These are phyloP conservation scores for Galendromus occidentalis DNA, from an alignment of 1,140 invertebrate genomes.

Conservation along the genomic window DNA sequence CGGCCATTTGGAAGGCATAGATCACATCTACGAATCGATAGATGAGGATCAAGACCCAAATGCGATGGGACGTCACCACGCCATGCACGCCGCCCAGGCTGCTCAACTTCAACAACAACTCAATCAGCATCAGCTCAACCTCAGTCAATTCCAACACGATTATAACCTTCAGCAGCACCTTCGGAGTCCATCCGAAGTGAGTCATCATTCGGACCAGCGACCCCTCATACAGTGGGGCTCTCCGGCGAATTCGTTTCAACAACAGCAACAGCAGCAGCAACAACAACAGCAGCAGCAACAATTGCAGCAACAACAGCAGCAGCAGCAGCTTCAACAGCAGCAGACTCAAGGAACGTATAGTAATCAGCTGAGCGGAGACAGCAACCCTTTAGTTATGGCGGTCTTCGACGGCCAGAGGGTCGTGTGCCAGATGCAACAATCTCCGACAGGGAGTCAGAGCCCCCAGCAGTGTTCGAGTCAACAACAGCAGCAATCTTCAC, in stretches of 20 bases:
- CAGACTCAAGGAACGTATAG: slow-evolving; percentile 1
- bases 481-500: neutral
- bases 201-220: slow-evolving; percentile 19
- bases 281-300: neutral
- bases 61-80: slow-evolving; percentile 4
- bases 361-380: slow-evolving; percentile 8
- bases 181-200: slow-evolving; percentile 16
- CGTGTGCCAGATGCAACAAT: slow-evolving; percentile 15
- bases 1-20: slow-evolving; percentile 16
- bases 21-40: slow-evolving; percentile 20
- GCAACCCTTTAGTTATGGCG: slow-evolving; percentile 16
- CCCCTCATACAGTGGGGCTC: slow-evolving; percentile 13
- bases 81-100: slow-evolving; percentile 10
- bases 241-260: neutral
- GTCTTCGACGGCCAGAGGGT: slow-evolving; percentile 18
- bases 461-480: neutral
- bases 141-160: neutral
- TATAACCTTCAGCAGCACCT: slow-evolving; percentile 17
- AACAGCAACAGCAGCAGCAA: neutral
- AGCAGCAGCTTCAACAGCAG: slow-evolving; percentile 8
- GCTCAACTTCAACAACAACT: slow-evolving; percentile 5
- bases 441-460: slow-evolving; percentile 11
- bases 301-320: neutral
- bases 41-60: slow-evolving; percentile 16
- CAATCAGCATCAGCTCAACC: neutral